Base-by-base conservation (phyloP, 2,888 invertebrate genomes). In the Kuschelorhynchus macadamiae region DNA sequence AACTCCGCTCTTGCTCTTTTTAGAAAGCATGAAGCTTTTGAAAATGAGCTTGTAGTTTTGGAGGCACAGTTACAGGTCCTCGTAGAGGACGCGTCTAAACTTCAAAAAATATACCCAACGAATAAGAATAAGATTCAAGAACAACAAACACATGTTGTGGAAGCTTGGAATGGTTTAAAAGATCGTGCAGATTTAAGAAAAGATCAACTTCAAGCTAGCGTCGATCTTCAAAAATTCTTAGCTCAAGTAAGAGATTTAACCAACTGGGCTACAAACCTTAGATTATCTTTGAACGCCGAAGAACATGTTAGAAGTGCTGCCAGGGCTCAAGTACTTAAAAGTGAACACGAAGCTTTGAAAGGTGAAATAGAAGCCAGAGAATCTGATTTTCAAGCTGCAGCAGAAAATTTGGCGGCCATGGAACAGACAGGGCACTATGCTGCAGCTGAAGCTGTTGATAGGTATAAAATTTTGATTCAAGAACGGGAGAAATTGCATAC, bases 41-140 rank as follows among this genome's bases (percentile, higher is more conserved):
- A 97, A 83, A 97, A 96, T 80, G 98, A 98, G 81, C 85, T 98
- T 63, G 91, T 94, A 0, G 95, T 97, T 0, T 85, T 98, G 14
- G 97, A 98, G 79, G 96, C 95, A 0, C 96, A 96, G 82, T 85
- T 96, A 32, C 92, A 94, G 85, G 89, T 97, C 0, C 85, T 98
- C 1, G 93, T 97, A 50, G 97, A 98, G 78, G 98, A 98, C 81
- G 96, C 97, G 0, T 90, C 92, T 0, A 89, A 95, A 53, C 87
- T 98, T 39, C 94, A 95, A 83, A 89, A 89, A 12, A 88, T 92
- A 32, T 98, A 97, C 84, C 97, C 97, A 0, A 92, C 91, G 56
- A 98, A 98, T 83, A 96, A 95, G 0, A 89, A 91, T 46, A 94
- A 96, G 78, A 96, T 98, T 64, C 91, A 90, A 14, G 89, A 93